A percentile compares a stretch with the other conserved stretches of the same genome.
These are phyloP conservation scores for Ciconia nigra DNA, from an alignment of 2,797 vertebrate species.

Conservation along the genomic window DNA sequence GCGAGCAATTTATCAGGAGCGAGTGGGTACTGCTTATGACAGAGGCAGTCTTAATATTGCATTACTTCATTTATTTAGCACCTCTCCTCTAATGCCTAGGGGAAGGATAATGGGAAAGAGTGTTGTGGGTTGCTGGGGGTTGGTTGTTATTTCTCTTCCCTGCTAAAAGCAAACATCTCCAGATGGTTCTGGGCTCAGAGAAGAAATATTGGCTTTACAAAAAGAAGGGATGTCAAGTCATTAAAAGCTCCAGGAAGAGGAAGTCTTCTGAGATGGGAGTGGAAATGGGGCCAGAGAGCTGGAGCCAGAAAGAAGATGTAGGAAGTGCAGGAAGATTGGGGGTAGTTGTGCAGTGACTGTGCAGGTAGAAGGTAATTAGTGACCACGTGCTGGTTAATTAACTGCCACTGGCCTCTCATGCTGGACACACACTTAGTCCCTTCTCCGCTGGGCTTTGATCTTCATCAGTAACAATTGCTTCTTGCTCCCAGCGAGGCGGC, in stretches of 20 bases:
- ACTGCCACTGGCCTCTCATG: fast-evolving
- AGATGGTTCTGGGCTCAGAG: neutral
- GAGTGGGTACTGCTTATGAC: neutral
- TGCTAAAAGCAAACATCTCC: constrained; percentile 4
- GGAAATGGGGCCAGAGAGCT: neutral
- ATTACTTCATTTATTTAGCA: constrained; percentile 35
- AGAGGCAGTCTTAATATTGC: neutral
- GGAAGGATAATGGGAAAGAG: constrained; percentile 7
- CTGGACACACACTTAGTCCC: fast-evolving
- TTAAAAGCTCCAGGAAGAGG: neutral
- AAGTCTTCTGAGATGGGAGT: neutral
- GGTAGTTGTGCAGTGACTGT: neutral
- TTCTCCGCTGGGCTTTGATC: neutral
- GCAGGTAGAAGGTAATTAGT: neutral
- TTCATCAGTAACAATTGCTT: fast-evolving
- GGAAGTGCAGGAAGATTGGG: neutral
- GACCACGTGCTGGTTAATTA: neutral
- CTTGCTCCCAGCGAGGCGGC: fast-evolving
- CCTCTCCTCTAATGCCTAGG: neutral
- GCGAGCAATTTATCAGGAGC: neutral
- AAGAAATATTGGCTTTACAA: neutral
- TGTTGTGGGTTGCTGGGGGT: neutral
- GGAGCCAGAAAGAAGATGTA: neutral
- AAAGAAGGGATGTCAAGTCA: neutral
- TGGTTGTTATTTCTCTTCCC: neutral